Percentiles rank a stretch among this genome's conserved stretches.
Conservation (phyloP, 1,140 invertebrate species). For the Lepidurus packardi region DNA sequence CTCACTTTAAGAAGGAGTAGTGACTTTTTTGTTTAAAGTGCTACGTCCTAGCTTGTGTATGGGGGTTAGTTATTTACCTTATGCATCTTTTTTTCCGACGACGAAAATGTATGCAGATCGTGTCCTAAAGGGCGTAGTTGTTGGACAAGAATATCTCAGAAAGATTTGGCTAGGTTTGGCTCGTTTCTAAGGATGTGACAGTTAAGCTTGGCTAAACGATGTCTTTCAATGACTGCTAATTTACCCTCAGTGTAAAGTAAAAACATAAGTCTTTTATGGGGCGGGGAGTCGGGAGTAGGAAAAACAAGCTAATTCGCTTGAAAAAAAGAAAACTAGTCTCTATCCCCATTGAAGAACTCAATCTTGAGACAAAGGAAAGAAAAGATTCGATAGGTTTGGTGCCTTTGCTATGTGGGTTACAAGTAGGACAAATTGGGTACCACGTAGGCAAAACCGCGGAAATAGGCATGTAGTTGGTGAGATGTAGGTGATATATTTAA, state of each 20-base stretch:
- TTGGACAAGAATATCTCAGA: neutral
- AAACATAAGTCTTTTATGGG: neutral
- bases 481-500: neutral
- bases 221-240: neutral
- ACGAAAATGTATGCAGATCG: neutral
- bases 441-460: neutral
- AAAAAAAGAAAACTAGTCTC: conserved; percentile 13
- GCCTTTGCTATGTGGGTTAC: neutral
- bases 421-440: neutral
- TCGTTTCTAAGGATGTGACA: neutral
- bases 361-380: neutral
- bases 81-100: neutral
- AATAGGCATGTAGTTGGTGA: neutral
- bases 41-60: conserved; percentile 24
- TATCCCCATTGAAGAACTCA: neutral
- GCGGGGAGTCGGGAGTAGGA: neutral
- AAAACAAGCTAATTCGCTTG: neutral
- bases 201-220: neutral
- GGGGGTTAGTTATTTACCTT: neutral
- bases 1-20: conserved; percentile 32
- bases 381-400: neutral
- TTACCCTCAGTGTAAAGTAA: neutral
- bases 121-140: neutral
- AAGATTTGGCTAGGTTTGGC: neutral
- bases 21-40: conserved; percentile 34